Evolutionary conservation across 2,113 vertebrate genomes (phyloP).

Genomic region (Hystrix cristata): DNA sequence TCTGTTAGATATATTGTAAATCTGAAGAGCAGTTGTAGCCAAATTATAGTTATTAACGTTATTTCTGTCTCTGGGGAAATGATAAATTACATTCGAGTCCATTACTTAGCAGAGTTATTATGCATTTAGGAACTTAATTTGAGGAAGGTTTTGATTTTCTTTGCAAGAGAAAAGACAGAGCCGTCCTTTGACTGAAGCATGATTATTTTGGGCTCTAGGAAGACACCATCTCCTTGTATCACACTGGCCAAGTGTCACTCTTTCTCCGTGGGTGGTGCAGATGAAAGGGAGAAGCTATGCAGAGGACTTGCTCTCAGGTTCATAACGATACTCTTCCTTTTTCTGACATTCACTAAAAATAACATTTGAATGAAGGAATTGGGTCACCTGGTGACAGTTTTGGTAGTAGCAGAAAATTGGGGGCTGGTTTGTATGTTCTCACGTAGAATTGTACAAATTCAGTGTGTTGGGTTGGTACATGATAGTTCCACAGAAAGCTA

Average conservation of each 20-base stretch:
- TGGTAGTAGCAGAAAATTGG: slow-evolving; percentile 78
- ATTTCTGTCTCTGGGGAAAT: slow-evolving; percentile 80
- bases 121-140: slow-evolving; percentile 80
- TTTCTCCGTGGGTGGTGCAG: slow-evolving; percentile 68
- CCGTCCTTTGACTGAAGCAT: slow-evolving; percentile 75
- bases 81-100: slow-evolving; percentile 77
- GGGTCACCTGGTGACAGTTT: slow-evolving; percentile 89
- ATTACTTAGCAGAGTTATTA: slow-evolving; percentile 80
- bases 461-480: neutral
- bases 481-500: slow-evolving; percentile 45
- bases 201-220: slow-evolving; percentile 70
- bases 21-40: slow-evolving; percentile 67
- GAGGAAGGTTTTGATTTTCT: slow-evolving; percentile 75
- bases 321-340: slow-evolving; percentile 84
- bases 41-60: slow-evolving; percentile 83
- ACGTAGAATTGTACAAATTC: neutral
- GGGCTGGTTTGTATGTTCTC: slow-evolving; percentile 22
- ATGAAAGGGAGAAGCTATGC: slow-evolving; percentile 75
- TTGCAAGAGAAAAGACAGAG: slow-evolving; percentile 73
- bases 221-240: slow-evolving; percentile 68
- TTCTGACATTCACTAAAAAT: slow-evolving; percentile 90
- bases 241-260: slow-evolving; percentile 79
- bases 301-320: slow-evolving; percentile 79
- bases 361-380: slow-evolving; percentile 89
- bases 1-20: slow-evolving; percentile 74